Evolutionary conservation across 64 coral and sea anemone species (phyloP).

Genomic region (Pocillopora verrucosa): DNA sequence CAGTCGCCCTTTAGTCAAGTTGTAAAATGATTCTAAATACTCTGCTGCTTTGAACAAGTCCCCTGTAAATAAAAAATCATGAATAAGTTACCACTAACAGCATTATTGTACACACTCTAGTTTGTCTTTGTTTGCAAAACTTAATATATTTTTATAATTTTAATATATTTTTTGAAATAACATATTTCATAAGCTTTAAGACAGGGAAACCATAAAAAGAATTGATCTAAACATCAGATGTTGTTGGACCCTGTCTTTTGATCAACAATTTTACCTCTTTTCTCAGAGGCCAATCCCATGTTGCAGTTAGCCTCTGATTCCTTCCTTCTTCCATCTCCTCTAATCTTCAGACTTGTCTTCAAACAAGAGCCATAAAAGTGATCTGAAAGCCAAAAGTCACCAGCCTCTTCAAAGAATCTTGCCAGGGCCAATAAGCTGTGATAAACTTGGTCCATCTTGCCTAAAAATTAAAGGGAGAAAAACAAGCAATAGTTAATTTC

Average conservation of each 20-base stretch:
- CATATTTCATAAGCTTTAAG: too few species aligned
- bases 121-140: too few species aligned
- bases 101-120: neutral
- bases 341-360: conserved; percentile 88
- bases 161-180: too few species aligned
- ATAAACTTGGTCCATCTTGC: conserved; percentile 96
- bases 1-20: conserved; percentile 85
- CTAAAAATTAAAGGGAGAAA: conserved; percentile 5
- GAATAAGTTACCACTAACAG: neutral
- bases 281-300: conserved; percentile 91
- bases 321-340: conserved; percentile 92
- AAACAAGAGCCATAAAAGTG: conserved; percentile 91
- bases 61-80: conserved; percentile 34
- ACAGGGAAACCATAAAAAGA: neutral
- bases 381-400: conserved; percentile 85
- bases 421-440: conserved; percentile 71
- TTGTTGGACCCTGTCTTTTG: too few species aligned
- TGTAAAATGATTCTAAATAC: conserved; percentile 97
- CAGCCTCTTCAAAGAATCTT: conserved; percentile 85
- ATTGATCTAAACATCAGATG: neutral
- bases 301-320: conserved; percentile 97
- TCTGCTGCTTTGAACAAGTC: conserved; percentile 69
- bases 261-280: conserved; percentile 62
- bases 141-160: too few species aligned
- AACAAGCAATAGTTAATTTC: neutral